phyloP scores from a whole-genome alignment of 2,113 vertebrate genomes.

The Alligator sinensis region DNA sequence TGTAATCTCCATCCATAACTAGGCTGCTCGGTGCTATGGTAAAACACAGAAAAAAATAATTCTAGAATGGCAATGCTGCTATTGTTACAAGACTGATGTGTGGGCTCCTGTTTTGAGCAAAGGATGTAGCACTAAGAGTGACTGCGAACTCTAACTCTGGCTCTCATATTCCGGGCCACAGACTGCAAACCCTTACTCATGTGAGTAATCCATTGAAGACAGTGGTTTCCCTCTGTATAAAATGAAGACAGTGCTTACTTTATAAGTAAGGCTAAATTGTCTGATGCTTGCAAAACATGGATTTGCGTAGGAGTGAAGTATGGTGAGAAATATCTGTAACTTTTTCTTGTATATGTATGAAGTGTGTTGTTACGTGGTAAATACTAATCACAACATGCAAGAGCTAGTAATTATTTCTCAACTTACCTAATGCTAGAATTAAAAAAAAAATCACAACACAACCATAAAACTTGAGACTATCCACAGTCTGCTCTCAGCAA shows the following conservation, averaged over 20 bases:
- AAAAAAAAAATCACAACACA: not conserved
- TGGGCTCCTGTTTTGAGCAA: not conserved
- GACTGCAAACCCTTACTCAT: not conserved
- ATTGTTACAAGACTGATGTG: not conserved
- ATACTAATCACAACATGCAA: not conserved
- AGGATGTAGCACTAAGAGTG: not conserved
- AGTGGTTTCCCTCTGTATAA: fast-evolving
- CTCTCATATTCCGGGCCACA: not conserved
- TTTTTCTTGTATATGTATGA: not conserved
- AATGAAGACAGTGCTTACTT: fast-evolving
- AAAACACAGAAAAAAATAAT: not conserved
- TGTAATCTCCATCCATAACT: not conserved
- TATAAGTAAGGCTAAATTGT: fast-evolving
- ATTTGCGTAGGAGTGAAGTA: fast-evolving
- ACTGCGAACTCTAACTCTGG: not conserved
- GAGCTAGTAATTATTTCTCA: not conserved
- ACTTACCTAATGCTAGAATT: not conserved
- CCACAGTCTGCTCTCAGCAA: not conserved
- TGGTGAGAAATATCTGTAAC: fast-evolving
- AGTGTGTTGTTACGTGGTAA: not conserved
- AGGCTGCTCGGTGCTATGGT: not conserved
- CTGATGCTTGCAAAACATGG: fast-evolving
- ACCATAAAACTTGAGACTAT: not conserved
- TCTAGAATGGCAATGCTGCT: not conserved
- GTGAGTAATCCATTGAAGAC: not conserved